phyloP scores from a whole-genome alignment of 2,113 vertebrate species.

The Uropsilus gracilis region DNA sequence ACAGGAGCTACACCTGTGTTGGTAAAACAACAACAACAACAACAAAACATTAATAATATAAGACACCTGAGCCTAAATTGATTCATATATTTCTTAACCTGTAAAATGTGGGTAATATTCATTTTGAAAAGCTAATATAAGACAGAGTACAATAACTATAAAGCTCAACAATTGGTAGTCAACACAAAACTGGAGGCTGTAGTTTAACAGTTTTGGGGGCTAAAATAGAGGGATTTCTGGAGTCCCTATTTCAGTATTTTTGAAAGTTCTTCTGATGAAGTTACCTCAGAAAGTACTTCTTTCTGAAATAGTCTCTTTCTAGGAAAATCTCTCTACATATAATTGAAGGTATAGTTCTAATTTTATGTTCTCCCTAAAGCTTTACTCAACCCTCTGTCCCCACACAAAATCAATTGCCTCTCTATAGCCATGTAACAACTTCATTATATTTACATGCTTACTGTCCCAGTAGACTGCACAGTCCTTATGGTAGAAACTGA shows the following conservation, averaged over 20 bases:
- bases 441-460: not conserved
- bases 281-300: not conserved
- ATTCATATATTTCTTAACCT: not conserved
- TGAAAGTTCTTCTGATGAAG: not conserved
- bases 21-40: too few species aligned
- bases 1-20: not conserved
- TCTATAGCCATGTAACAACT: not conserved
- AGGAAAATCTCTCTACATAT: not conserved
- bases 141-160: not conserved
- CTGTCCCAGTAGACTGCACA: not conserved
- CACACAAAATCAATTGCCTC: not conserved
- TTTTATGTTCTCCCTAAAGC: not conserved
- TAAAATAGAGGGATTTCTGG: not conserved
- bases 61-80: not conserved
- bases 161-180: not conserved
- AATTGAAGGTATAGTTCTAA: constrained; percentile 17
- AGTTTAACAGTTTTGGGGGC: not conserved
- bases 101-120: not conserved
- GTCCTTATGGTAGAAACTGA: not conserved
- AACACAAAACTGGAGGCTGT: not conserved
- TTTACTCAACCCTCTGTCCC: not conserved
- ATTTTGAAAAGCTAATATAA: not conserved
- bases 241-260: not conserved
- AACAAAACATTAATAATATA: too few species aligned
- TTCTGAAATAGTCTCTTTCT: not conserved